Conservation (phyloP, 2,888 invertebrate species). For the Steinernema hermaphroditum region DNA sequence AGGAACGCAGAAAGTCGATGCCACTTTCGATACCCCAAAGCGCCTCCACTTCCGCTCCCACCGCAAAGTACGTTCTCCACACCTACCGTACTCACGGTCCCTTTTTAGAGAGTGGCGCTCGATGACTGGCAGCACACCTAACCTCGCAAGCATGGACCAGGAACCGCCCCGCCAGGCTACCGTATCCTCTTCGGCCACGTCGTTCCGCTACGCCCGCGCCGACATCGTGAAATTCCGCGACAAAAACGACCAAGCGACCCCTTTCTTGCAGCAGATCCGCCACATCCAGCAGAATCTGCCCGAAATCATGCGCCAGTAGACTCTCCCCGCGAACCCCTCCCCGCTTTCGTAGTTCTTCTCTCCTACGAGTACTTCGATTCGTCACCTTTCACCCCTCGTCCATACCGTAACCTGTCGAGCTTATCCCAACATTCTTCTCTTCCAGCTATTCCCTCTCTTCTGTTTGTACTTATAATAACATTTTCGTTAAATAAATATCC, state of each 20-base stretch:
- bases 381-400: not conserved
- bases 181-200: not conserved
- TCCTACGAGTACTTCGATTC: not conserved
- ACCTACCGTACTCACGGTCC: not conserved
- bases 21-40: conserved; percentile 41
- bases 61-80: conserved; percentile 7
- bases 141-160: conserved; percentile 32
- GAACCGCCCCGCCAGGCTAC: conserved; percentile 68
- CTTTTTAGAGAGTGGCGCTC: conserved; percentile 33
- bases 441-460: not conserved
- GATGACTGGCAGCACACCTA: conserved; percentile 39
- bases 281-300: conserved; percentile 8
- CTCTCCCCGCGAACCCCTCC: not conserved
- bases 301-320: conserved; percentile 26
- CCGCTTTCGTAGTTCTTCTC: conserved; percentile 8
- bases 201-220: not conserved
- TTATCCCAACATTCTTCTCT: conserved; percentile 9
- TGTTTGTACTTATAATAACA: conserved; percentile 7
- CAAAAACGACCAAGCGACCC: conserved; percentile 20
- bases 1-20: conserved; percentile 61
- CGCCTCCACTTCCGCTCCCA: conserved; percentile 20
- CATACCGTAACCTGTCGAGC: conserved; percentile 19
- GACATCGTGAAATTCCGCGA: conserved; percentile 17
- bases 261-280: conserved; percentile 9
- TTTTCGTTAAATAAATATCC: too few species aligned